Conservation (phyloP, 2,888 invertebrate genomes). For the Nudaria mundana region DNA sequence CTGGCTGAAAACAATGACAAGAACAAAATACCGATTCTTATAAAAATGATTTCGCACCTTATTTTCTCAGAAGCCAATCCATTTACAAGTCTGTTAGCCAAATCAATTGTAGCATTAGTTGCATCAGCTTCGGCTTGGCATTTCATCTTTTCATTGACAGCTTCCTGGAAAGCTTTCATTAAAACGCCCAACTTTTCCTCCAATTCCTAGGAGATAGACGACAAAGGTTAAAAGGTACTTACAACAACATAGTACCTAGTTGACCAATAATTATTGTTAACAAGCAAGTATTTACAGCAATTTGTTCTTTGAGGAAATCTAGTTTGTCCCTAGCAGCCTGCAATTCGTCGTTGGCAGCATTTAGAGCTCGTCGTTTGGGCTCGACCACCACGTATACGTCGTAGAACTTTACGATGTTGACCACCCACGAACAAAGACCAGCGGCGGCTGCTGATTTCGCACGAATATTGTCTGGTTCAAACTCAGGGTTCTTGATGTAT, state of each 20-base stretch:
- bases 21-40: background rate
- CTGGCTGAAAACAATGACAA: too few species aligned
- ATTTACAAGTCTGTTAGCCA: slow-evolving; percentile 95
- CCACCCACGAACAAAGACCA: slow-evolving; percentile 96
- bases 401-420: slow-evolving; percentile 94
- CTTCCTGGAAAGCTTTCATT: slow-evolving; percentile 91
- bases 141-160: slow-evolving; percentile 91
- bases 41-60: slow-evolving; percentile 41
- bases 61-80: slow-evolving; percentile 95
- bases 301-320: slow-evolving; percentile 86
- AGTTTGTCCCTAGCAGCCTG: slow-evolving; percentile 91
- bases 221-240: too few species aligned
- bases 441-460: slow-evolving; percentile 95
- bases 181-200: slow-evolving; percentile 89
- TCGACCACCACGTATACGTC: slow-evolving; percentile 95
- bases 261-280: too few species aligned
- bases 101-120: slow-evolving; percentile 92
- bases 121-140: slow-evolving; percentile 96
- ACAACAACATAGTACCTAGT: too few species aligned
- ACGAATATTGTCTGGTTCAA: slow-evolving; percentile 90
- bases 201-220: slow-evolving; percentile 74
- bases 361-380: slow-evolving; percentile 93
- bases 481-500: slow-evolving; percentile 87
- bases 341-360: slow-evolving; percentile 91
- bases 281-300: slow-evolving; percentile 67